A percentile compares a stretch with the other conserved stretches of the same genome.
Evolutionary conservation across 2,797 vertebrate species (phyloP).

Genomic region (Vultur gryphus): DNA sequence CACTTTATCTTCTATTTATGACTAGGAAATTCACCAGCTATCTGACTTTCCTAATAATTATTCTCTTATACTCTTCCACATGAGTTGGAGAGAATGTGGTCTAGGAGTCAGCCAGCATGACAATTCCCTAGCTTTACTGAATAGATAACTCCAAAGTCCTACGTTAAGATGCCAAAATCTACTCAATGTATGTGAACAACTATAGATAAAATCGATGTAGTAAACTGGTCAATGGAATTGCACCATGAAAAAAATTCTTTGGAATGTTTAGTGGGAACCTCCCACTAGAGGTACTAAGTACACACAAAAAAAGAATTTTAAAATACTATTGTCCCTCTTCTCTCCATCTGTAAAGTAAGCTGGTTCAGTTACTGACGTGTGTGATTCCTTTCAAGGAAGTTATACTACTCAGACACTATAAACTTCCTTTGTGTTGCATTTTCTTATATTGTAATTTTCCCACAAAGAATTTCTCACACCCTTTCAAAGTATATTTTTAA

Average conservation of each 20-base stretch:
- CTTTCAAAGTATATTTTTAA: background rate
- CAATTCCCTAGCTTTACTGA: background rate
- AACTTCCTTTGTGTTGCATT: background rate
- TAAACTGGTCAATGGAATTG: background rate
- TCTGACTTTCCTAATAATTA: background rate
- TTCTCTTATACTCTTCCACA: background rate
- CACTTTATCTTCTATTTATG: background rate
- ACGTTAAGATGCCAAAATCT: background rate
- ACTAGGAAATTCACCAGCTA: background rate
- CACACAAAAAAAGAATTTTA: background rate
- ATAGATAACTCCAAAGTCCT: background rate
- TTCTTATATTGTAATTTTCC: background rate
- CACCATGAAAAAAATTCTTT: background rate
- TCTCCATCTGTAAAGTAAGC: background rate
- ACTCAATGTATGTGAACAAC: background rate
- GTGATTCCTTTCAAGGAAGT: background rate
- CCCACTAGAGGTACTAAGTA: background rate
- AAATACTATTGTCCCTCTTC: background rate
- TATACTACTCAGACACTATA: background rate
- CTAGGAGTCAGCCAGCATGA: background rate
- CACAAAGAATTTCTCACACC: background rate
- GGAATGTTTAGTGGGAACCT: background rate
- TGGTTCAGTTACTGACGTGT: background rate
- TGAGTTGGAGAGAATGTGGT: background rate
- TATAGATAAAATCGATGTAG: background rate